phyloP scores from a whole-genome alignment of 2,797 vertebrate genomes.

The Fistularia tabacaria region DNA sequence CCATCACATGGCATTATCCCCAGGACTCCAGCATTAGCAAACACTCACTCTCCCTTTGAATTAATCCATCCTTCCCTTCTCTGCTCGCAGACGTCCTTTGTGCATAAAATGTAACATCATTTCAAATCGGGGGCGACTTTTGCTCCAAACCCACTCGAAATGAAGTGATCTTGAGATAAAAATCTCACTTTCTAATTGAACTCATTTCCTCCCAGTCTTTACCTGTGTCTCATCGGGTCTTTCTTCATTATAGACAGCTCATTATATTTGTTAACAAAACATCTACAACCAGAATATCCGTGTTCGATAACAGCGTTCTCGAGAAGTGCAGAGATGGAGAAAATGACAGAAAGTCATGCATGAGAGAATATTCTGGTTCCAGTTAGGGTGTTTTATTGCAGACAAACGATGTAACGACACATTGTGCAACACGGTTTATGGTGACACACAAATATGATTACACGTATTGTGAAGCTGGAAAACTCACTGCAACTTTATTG shows the following conservation, averaged over 20 bases:
- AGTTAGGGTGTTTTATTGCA: too few relatives aligned
- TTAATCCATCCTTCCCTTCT: slow-evolving; percentile 17
- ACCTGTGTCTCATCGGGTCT: slow-evolving; percentile 2
- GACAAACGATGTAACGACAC: too few relatives aligned
- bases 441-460: too few relatives aligned
- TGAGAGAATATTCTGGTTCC: too few relatives aligned
- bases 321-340: too few relatives aligned
- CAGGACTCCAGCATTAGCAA: slow-evolving; percentile 29
- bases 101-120: slow-evolving; percentile 24
- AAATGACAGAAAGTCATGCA: too few relatives aligned
- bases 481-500: too few relatives aligned
- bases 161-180: slow-evolving; percentile 10
- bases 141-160: slow-evolving; percentile 20
- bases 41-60: slow-evolving; percentile 29
- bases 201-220: slow-evolving; percentile 5
- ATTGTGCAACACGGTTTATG: too few relatives aligned
- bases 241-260: not conserved
- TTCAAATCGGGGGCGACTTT: slow-evolving; percentile 32
- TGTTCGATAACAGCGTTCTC: too few relatives aligned
- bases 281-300: too few relatives aligned
- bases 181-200: slow-evolving; percentile 8
- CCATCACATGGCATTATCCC: slow-evolving; percentile 24
- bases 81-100: slow-evolving; percentile 11
- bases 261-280: too few relatives aligned
- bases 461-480: too few relatives aligned